These are phyloP conservation scores for Molossus molossus DNA, from an alignment of 2,797 vertebrate species.

Conservation along the genomic window DNA sequence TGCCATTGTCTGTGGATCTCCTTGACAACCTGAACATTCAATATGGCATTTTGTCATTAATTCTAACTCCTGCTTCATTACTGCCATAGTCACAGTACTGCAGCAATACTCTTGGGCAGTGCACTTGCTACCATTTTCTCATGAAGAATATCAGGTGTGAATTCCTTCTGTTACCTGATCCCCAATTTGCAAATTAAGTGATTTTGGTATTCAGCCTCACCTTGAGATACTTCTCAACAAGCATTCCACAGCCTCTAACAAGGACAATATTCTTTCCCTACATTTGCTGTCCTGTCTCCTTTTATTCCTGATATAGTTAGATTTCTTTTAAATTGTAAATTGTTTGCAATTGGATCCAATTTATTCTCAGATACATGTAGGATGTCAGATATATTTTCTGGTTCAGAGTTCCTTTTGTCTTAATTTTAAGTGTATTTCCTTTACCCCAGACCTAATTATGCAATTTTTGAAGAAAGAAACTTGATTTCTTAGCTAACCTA, in stretches of 20 bases:
- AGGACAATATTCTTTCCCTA: not conserved
- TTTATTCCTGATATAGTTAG: not conserved
- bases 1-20: not conserved
- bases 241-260: not conserved
- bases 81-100: not conserved
- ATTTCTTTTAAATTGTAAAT: not conserved
- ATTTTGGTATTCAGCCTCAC: not conserved
- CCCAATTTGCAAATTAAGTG: not conserved
- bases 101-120: not conserved
- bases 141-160: not conserved
- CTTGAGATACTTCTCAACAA: not conserved
- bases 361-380: slow-evolving; percentile 1
- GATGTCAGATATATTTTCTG: not conserved
- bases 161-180: not conserved
- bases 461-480: not conserved
- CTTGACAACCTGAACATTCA: not conserved
- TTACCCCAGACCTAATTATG: not conserved
- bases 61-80: not conserved
- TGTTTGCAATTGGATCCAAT: not conserved
- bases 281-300: not conserved
- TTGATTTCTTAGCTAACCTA: not conserved
- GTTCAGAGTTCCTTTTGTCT: not conserved
- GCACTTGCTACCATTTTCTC: not conserved
- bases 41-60: not conserved
- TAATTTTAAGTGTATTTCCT: not conserved